These are phyloP conservation scores for Brachyptera putata DNA, from an alignment of 2,888 invertebrate species.

Conservation along the genomic window DNA sequence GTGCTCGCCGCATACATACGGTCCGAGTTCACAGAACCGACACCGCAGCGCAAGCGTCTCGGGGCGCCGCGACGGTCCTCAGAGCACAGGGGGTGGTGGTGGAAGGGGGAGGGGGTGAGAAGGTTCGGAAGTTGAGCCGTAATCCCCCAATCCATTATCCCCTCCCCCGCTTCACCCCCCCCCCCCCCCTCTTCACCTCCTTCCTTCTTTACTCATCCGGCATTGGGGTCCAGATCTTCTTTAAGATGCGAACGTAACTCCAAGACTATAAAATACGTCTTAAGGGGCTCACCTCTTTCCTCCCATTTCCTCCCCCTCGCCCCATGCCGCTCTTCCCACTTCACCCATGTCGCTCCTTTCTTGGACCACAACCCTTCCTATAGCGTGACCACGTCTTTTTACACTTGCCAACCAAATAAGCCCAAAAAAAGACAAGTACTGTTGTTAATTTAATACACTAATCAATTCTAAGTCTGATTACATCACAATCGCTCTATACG, in stretches of 20 bases:
- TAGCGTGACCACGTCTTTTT: neutral
- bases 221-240: conserved; percentile 40
- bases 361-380: conserved; percentile 3
- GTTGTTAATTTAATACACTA: no score
- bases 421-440: no score
- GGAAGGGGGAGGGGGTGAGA: conserved; percentile 11
- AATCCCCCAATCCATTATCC: conserved; percentile 35
- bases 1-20: no score
- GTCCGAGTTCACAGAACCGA: no score
- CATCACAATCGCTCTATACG: no score
- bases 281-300: conserved; percentile 39
- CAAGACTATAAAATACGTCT: conserved; percentile 21
- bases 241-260: conserved; percentile 39
- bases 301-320: conserved; percentile 32
- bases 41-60: neutral
- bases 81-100: conserved; percentile 1
- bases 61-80: conserved; percentile 14
- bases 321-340: no score
- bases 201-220: conserved; percentile 27
- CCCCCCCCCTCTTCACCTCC: conserved; percentile 3
- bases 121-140: conserved; percentile 21
- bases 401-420: no score
- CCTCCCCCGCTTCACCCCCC: conserved; percentile 28
- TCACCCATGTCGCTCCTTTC: no score
- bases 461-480: no score